Percentiles rank a stretch among this genome's conserved stretches.
Evolutionary conservation across 2,888 invertebrate species (phyloP).

Genomic region (Anoplius nigerrimus): DNA sequence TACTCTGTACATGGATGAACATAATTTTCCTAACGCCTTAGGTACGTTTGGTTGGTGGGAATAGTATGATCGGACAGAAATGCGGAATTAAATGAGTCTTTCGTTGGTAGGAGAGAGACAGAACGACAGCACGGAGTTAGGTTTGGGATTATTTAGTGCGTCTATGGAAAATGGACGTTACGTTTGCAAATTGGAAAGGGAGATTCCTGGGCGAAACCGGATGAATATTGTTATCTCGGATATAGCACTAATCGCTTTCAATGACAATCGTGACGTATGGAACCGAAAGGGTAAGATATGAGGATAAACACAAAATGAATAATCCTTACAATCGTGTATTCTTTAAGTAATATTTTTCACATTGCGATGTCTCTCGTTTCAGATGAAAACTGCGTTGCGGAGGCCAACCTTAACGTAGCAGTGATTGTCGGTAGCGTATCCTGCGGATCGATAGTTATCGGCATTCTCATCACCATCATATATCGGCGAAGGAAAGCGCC

Average conservation of each 20-base stretch:
- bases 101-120: background rate
- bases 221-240: slow-evolving; percentile 37
- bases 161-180: slow-evolving; percentile 32
- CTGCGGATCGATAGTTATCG: slow-evolving; percentile 30
- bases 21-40: slow-evolving; percentile 33
- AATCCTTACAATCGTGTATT: background rate
- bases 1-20: slow-evolving; percentile 34
- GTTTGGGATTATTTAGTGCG: slow-evolving; percentile 35
- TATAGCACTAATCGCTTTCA: slow-evolving; percentile 55
- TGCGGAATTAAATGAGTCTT: background rate
- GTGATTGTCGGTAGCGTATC: slow-evolving; percentile 49
- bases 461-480: slow-evolving; percentile 16
- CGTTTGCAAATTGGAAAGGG: slow-evolving; percentile 38
- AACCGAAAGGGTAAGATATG: slow-evolving; percentile 42
- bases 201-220: slow-evolving; percentile 22
- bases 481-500: slow-evolving; percentile 27
- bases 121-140: background rate
- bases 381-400: slow-evolving; percentile 50
- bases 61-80: background rate
- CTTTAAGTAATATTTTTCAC: background rate
- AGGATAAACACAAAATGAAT: background rate
- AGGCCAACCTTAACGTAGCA: slow-evolving; percentile 27
- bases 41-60: slow-evolving; percentile 33
- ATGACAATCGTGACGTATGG: slow-evolving; percentile 28
- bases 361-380: slow-evolving; percentile 14